Percentiles rank a stretch among this genome's conserved stretches.
Conservation (phyloP, 2,113 vertebrate species). For the Tychaedon coryphoeus region DNA sequence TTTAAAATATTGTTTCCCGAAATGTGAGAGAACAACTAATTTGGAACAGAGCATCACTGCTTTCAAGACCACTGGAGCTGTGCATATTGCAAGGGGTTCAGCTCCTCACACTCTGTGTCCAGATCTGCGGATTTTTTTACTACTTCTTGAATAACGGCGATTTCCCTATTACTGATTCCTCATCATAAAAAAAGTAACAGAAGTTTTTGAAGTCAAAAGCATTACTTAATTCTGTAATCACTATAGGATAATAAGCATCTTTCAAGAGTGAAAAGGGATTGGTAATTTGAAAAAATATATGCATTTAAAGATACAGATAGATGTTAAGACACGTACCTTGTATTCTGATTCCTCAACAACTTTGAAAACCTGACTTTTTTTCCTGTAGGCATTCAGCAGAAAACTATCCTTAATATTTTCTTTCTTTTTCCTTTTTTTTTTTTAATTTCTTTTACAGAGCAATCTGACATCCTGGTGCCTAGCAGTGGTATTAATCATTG, state of each 20-base stretch:
- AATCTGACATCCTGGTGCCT: not conserved
- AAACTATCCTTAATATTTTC: not conserved
- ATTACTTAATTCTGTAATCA: not conserved
- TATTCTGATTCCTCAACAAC: not conserved
- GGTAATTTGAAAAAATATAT: not conserved
- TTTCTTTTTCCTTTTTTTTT: not conserved
- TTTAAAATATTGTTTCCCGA: not conserved
- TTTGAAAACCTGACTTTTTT: not conserved
- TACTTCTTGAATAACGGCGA: not conserved
- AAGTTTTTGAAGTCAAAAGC: not conserved
- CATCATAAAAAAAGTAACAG: not conserved
- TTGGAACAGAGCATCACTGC: not conserved
- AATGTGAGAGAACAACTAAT: not conserved
- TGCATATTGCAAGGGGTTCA: not conserved
- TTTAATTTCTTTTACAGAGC: not conserved
- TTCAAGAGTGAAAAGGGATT: not conserved
- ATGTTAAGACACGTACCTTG: not conserved
- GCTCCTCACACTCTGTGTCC: not conserved
- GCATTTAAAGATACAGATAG: not conserved
- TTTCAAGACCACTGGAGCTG: not conserved
- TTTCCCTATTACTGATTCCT: not conserved
- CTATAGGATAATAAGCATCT: not conserved
- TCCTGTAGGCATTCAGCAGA: not conserved
- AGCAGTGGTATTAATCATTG: conserved; percentile 32
- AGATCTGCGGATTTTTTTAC: not conserved